These are phyloP conservation scores for Tipula vernalis DNA, from an alignment of 2,888 invertebrate genomes.

Conservation along the genomic window DNA sequence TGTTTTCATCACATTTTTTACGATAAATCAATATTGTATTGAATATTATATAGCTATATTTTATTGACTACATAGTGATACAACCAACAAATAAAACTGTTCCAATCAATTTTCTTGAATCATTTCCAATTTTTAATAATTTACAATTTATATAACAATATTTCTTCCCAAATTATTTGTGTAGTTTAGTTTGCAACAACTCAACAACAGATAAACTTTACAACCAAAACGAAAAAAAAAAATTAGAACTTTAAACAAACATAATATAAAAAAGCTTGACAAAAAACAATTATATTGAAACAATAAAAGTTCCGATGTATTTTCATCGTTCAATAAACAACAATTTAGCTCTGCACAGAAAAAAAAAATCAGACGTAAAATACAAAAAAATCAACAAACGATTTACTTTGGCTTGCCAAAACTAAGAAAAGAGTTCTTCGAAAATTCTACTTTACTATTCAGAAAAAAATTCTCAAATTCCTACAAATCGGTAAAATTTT, in stretches of 20 bases:
- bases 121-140: not conserved
- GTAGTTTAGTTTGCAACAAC: not conserved
- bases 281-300: not conserved
- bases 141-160: not conserved
- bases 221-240: not conserved
- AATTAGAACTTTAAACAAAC: not conserved
- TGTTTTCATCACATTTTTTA: not conserved
- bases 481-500: no score
- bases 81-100: not conserved
- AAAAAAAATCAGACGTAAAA: no score
- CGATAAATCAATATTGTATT: not conserved
- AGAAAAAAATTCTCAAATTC: no score
- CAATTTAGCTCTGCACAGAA: not conserved
- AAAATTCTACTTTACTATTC: no score
- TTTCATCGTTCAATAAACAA: not conserved
- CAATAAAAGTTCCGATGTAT: not conserved
- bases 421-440: no score
- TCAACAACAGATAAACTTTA: not conserved
- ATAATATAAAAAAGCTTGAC: not conserved
- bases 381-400: no score
- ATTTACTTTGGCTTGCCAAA: no score
- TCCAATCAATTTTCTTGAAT: not conserved
- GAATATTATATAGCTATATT: not conserved
- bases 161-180: not conserved
- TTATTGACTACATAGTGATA: not conserved